Evolutionary conservation across 2,888 invertebrate species (phyloP).

Genomic region (Dryocosmus kuriphilus): DNA sequence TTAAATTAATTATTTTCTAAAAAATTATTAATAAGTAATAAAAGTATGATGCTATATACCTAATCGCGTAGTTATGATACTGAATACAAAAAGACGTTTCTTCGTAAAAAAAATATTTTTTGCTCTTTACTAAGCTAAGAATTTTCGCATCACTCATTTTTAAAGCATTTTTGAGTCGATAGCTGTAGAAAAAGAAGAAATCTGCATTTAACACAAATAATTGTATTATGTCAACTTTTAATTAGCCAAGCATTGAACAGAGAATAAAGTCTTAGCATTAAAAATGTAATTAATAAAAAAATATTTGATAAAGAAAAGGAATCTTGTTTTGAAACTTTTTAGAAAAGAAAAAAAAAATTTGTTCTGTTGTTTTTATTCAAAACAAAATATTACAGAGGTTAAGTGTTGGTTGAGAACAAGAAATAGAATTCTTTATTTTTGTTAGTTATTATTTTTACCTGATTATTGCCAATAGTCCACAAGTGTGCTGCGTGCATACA

Average conservation of each 20-base stretch:
- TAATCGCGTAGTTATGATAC: background rate
- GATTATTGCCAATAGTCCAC: slow-evolving; percentile 11
- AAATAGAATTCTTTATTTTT: background rate
- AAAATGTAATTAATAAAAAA: background rate
- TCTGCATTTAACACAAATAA: too few species aligned
- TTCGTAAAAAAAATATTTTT: background rate
- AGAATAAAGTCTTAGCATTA: too few species aligned
- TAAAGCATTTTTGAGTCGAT: slow-evolving; percentile 10
- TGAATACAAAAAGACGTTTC: background rate
- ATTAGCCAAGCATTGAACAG: too few species aligned
- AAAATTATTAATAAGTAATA: background rate
- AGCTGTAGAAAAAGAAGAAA: background rate
- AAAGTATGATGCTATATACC: background rate
- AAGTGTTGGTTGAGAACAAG: background rate
- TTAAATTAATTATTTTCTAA: background rate
- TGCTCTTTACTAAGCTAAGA: background rate
- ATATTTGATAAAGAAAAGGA: too few species aligned
- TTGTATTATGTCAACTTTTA: too few species aligned
- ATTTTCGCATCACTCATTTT: background rate
- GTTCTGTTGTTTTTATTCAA: too few species aligned
- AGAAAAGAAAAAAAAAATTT: too few species aligned
- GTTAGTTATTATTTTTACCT: background rate
- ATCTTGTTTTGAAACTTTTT: too few species aligned
- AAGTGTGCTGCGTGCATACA: background rate
- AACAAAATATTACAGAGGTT: background rate